These are phyloP conservation scores for Epirrhoe tristata DNA, from an alignment of 2,888 invertebrate genomes.

Conservation along the genomic window DNA sequence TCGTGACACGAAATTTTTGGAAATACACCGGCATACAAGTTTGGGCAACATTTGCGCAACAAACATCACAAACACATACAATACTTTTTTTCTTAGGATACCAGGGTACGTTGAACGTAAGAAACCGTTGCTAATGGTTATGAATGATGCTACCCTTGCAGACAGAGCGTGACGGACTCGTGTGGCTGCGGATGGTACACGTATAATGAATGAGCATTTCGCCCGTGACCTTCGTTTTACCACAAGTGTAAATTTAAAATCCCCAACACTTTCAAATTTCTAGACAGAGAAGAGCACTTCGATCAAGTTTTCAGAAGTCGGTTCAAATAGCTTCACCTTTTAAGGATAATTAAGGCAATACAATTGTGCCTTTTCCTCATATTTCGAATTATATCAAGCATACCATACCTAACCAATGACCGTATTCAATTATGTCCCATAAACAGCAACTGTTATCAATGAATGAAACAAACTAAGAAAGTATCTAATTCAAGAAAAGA, in stretches of 20 bases:
- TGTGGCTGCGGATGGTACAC: conserved; percentile 62
- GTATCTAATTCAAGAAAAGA: neutral
- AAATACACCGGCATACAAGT: neutral
- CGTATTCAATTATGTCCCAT: neutral
- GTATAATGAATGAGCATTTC: conserved; percentile 56
- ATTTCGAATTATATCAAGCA: neutral
- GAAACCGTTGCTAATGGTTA: conserved; percentile 42
- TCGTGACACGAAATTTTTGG: too few relatives aligned
- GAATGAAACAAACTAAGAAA: neutral
- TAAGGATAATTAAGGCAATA: neutral
- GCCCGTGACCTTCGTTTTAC: conserved; percentile 62
- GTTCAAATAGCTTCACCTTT: neutral
- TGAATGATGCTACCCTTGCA: conserved; percentile 46
- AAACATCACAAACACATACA: conserved; percentile 9
- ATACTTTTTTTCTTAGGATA: conserved; percentile 28
- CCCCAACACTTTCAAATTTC: neutral
- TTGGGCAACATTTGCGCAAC: neutral
- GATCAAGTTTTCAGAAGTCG: neutral
- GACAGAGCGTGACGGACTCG: conserved; percentile 67
- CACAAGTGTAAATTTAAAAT: conserved; percentile 31
- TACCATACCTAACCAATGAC: neutral
- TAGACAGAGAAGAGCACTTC: neutral
- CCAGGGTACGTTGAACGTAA: conserved; percentile 37
- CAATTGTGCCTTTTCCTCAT: conserved; percentile 8
- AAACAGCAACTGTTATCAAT: neutral